phyloP scores from a whole-genome alignment of 1,140 invertebrate species.

The Cydia amplana region DNA sequence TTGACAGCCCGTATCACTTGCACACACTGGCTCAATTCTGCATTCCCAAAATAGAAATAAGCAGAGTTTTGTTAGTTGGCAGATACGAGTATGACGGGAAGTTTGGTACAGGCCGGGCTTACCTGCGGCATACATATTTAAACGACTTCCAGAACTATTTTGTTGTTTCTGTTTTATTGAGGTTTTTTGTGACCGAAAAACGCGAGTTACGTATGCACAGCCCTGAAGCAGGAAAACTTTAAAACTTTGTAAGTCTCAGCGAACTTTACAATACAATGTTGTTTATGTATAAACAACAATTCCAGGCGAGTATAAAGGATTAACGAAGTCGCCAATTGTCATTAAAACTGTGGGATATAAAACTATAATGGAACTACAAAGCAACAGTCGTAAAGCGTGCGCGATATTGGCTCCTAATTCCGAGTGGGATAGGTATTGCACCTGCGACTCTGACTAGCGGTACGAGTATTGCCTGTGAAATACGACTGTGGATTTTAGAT shows the following conservation, averaged over 20 bases:
- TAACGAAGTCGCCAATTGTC: slow-evolving; percentile 33
- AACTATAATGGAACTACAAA: slow-evolving; percentile 42
- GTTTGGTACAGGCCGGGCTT: slow-evolving; percentile 27
- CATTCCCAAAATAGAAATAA: slow-evolving; percentile 55
- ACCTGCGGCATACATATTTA: slow-evolving; percentile 31
- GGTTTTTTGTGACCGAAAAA: slow-evolving; percentile 24
- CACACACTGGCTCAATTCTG: slow-evolving; percentile 51
- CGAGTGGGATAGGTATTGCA: slow-evolving; percentile 63
- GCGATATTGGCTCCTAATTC: slow-evolving; percentile 67
- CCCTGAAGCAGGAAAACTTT: neutral
- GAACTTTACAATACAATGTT: slow-evolving; percentile 12
- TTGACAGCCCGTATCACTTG: slow-evolving; percentile 48
- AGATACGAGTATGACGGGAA: slow-evolving; percentile 35
- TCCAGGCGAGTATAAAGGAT: slow-evolving; percentile 21
- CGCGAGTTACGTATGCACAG: slow-evolving; percentile 22
- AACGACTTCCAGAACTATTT: slow-evolving; percentile 14
- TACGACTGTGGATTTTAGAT: slow-evolving; percentile 47
- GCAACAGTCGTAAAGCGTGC: slow-evolving; percentile 42
- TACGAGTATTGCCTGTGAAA: slow-evolving; percentile 45
- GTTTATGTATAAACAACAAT: slow-evolving; percentile 9
- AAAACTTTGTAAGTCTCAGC: neutral
- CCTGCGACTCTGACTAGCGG: slow-evolving; percentile 53
- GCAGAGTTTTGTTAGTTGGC: slow-evolving; percentile 32
- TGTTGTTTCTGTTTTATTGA: slow-evolving; percentile 21
- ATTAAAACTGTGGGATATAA: slow-evolving; percentile 31